Evolutionary conservation across 1,140 invertebrate species (phyloP).

Genomic region (Scaptodrosophila lebanonensis): DNA sequence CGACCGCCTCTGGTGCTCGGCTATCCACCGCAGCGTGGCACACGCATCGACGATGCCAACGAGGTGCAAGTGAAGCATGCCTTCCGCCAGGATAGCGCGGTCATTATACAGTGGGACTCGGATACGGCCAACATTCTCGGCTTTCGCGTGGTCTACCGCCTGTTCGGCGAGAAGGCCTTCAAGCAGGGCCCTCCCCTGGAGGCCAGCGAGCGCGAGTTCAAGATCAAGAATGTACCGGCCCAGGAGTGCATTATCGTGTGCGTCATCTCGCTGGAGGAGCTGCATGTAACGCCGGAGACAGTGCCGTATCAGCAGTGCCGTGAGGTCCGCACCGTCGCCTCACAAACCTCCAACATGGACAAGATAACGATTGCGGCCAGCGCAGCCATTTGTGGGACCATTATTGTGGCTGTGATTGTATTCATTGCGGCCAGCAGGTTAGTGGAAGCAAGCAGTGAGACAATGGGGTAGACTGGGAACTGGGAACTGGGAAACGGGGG

Average conservation of each 20-base stretch:
- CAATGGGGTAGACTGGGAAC: background rate
- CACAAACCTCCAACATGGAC: slow-evolving; percentile 91
- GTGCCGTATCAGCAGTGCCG: slow-evolving; percentile 92
- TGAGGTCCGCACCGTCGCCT: slow-evolving; percentile 90
- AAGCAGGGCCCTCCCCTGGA: slow-evolving; percentile 92
- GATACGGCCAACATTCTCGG: slow-evolving; percentile 90
- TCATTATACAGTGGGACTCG: slow-evolving; percentile 94
- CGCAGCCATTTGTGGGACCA: slow-evolving; percentile 94
- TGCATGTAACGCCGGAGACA: slow-evolving; percentile 88
- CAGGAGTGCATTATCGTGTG: slow-evolving; percentile 96
- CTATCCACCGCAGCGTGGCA: slow-evolving; percentile 81
- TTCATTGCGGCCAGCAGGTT: slow-evolving; percentile 89
- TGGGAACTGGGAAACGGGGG: too few species aligned
- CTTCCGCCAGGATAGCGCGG: slow-evolving; percentile 89
- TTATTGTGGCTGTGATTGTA: slow-evolving; percentile 90
- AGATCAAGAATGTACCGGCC: slow-evolving; percentile 92
- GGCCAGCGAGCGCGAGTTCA: slow-evolving; percentile 91
- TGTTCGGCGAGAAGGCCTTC: slow-evolving; percentile 93
- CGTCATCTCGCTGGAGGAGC: slow-evolving; percentile 92
- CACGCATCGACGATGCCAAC: slow-evolving; percentile 80
- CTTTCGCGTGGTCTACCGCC: slow-evolving; percentile 91
- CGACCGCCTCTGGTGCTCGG: slow-evolving; percentile 85
- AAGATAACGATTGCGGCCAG: slow-evolving; percentile 95
- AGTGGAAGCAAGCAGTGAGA: too few species aligned
- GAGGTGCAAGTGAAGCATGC: slow-evolving; percentile 92